Base-by-base conservation (phyloP, 37 sponge, comb jelly and placozoan species). In the Diacarnus erythraeanus region DNA sequence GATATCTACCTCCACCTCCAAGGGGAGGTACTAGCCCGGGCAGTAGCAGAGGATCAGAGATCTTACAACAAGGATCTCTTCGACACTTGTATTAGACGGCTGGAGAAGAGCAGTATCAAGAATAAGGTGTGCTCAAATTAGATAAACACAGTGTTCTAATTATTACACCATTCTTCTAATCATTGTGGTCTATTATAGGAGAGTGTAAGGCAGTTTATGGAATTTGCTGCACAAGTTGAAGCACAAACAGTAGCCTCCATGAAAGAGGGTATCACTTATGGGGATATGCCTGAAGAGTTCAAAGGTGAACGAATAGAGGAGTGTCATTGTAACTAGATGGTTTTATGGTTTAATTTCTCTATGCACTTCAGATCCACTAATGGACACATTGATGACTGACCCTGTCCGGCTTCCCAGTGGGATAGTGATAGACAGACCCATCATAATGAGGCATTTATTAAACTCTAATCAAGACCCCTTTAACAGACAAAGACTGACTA, bases 331-430 rank as follows among this genome's bases (percentile, higher is more conserved):
- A 26, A 63, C n/a, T 23, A 29, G n/a, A 20, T 9, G 29, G 69
- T 38, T 36, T 60, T 17, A 60, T 60, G 9, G 22, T 60, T 17
- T 17, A 60, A 21, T 60, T 21, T 17, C 22, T 26, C 61, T 25
- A 21, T 60, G 61, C 61, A 54, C 56, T 20, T 25, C 66, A 91
- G 98, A 98, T 78, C 98, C 98, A 17, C 70, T 98, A 9, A 98
- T 98, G 98, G 91, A 93, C 80, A 98, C 94, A 0, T 79, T 98
- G 74, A 98, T 98, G 98, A 37, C 51, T 51, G 87, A 98, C 63
- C 98, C 98, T 0, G 96, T 98, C 39, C 65, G 42, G 8, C 88
- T 98, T 2, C 98, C 98, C 5, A 95, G 98, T 83, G 98, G 98
- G 2, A 63, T 86, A 18, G 80, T 93, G 61, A 89, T 98, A 79